Evolutionary conservation across 1,140 invertebrate species (phyloP), one percentile per base, ranked within the genome.

Genomic region (Ptiloglossa arizonensis): DNA sequence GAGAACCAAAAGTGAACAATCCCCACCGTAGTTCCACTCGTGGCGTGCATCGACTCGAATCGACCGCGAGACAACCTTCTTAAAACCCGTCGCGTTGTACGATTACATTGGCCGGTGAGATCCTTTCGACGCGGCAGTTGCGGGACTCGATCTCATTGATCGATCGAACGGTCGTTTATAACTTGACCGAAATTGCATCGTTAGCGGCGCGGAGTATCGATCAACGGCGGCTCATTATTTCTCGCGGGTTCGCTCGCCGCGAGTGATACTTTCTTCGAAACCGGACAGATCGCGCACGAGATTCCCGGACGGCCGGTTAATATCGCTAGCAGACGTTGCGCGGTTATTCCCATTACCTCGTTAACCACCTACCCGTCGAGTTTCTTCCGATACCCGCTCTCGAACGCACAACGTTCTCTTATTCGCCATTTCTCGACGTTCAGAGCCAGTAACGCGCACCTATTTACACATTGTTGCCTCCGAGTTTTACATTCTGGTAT

Each of bases 261-360:
- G 38, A 76, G 59, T 76, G 73, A 76, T 76, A 69, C 73, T 76
- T 76, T 76, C 73, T 76, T 76, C 73, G 54, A 69, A 68, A 69
- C 29, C 66, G 54, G 72, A 68, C 59, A 73, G 70, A 64, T 52
- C 38, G 70, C 59, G 64, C 44, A 35, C 73, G 67, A 68, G 68
- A 68, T 75, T 57, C 64, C 38, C 32, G 19, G 35, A 74, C 48
- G 62, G 35, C 48, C 46, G 38, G 62, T 75, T 75, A 75, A 75
- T 75, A 75, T 75, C 44, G 62, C 24, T 46, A 32, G 35, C 62
- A 41, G 60, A 74, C 50, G 35, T 56, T 66, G 63, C 72, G 19
- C 72, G 24, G 44, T 68, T 75, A 57, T 56, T 66, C 72, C 68
- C 72, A 59, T 75, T 69, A 68, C 63, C 52, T 69, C 73, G 44